phyloP scores from a whole-genome alignment of 2,888 invertebrate species.

The Lasiommata megera region DNA sequence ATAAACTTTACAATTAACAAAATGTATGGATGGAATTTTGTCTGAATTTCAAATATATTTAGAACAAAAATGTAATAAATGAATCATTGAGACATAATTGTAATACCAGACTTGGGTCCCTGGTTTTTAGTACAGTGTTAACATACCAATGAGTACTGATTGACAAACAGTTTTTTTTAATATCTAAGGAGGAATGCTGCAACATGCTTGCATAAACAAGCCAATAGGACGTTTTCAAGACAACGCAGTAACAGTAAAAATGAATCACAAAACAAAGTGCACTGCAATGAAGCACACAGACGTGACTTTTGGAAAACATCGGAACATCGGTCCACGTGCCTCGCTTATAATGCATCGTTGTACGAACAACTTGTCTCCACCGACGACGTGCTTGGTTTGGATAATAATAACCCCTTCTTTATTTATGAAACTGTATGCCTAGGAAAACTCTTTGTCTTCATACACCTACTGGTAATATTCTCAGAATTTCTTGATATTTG shows the following conservation, averaged over 20 bases:
- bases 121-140: no score
- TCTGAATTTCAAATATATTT: no score
- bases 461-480: background rate
- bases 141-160: no score
- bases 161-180: no score
- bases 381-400: slow-evolving; percentile 32
- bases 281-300: background rate
- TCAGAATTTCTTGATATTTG: background rate
- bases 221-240: background rate
- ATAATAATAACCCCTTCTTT: slow-evolving; percentile 29
- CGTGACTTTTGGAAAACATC: slow-evolving; percentile 4
- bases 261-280: slow-evolving; percentile 4
- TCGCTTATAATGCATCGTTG: slow-evolving; percentile 29
- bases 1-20: no score
- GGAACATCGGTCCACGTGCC: slow-evolving; percentile 16
- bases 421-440: slow-evolving; percentile 29
- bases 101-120: no score
- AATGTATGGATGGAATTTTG: no score
- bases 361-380: slow-evolving; percentile 29
- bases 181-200: no score
- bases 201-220: background rate
- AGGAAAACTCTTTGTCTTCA: background rate
- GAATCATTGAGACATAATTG: no score
- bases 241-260: slow-evolving; percentile 6
- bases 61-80: no score